Base-by-base conservation (phyloP, 2,113 vertebrate species). In the Gadus macrocephalus region DNA sequence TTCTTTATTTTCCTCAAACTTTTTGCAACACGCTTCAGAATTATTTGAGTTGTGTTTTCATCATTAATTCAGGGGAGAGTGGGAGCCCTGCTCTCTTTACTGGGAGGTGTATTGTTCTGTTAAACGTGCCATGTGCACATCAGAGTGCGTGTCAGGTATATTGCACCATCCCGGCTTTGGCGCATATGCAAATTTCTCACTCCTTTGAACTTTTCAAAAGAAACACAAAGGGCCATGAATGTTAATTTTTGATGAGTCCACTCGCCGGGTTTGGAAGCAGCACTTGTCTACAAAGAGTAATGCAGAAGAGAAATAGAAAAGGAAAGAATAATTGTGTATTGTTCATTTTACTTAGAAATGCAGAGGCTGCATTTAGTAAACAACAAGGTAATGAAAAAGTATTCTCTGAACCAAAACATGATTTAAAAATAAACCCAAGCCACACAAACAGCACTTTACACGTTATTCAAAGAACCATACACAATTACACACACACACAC, bases 121-220 rank as follows among this genome's bases (percentile, higher is more conserved):
- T 79, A 81, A 79, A 86, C 75, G 77, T 82, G 81, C 15, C 72
- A 82, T 81, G 70, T 76, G 69, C 80, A 77, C 56, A 85, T 73
- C 81, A 75, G 82, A 86, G 84, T 78, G 85, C 84, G 85, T 90
- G 89, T 90, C 89, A 88, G 87, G 87, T 87, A 82, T 77, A 85
- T 90, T 90, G 85, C 87, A 86, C 83, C 89, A 90, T 89, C 87
- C 85, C 70, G 78, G 76, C 74, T 86, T 80, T 85, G 83, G 83
- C 83, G 14, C 42, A 80, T 86, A 89, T 89, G 87, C 82, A 58
- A 90, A 90, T 89, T 49, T 80, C 73, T 35, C 49, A 60, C 77
- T 78, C 80, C 88, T 90, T 90, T 90, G 87, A 90, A 90, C 86
- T 77, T 84, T 87, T 87, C 85, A 86, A 85, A 88, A 88, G 86